Base-by-base conservation (phyloP, 2,113 vertebrate genomes). In the Anolis carolinensis region DNA sequence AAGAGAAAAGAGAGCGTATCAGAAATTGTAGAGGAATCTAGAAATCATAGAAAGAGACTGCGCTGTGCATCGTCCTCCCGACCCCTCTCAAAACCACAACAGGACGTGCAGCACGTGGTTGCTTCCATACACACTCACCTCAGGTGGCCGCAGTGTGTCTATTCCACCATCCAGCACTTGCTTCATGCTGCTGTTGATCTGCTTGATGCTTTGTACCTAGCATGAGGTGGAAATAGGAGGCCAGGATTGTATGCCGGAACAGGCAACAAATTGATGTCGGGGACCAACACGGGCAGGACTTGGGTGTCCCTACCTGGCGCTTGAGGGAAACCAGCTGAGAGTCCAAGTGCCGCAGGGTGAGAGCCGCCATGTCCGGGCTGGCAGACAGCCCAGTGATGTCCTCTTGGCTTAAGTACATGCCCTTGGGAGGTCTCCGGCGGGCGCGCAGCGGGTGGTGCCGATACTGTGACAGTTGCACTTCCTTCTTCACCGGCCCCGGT, bases 181-280 rank as follows among this genome's bases (percentile, higher is more conserved):
- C 84, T 98, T 98, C 88, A 98, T 83, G 87, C 96, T 95, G 82
- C 98, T 98, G 88, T 98, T 98, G 87, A 96, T 96, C 94, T 98
- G 98, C 91, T 98, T 98, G 89, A 98, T 97, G 59, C 96, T 97
- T 92, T 98, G 98, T 39, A 98, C 98, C 98, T 96, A 95, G 10
- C 3, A 68, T 14, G 4, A 44, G 44, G 25, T 5, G 1, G 14
- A 5, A 52, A 11, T 23, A 48, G 0, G 3, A 1, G 10, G 13
- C 23, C 3, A 16, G 1, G 16, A 4, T 16, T n/a, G 74, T 7
- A 23, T 13, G 36, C 5, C 23, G 21, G 18, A 18, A 21, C 5
- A 21, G 32, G 7, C 72, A 50, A 34, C 39, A 25, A n/a, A 16
- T 7, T 79, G 77, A 36, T n/a, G n/a, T n/a, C n/a, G n/a, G 62